These are phyloP conservation scores for Monoplex corrugatus DNA, from an alignment of 2,888 invertebrate genomes.

Conservation along the genomic window DNA sequence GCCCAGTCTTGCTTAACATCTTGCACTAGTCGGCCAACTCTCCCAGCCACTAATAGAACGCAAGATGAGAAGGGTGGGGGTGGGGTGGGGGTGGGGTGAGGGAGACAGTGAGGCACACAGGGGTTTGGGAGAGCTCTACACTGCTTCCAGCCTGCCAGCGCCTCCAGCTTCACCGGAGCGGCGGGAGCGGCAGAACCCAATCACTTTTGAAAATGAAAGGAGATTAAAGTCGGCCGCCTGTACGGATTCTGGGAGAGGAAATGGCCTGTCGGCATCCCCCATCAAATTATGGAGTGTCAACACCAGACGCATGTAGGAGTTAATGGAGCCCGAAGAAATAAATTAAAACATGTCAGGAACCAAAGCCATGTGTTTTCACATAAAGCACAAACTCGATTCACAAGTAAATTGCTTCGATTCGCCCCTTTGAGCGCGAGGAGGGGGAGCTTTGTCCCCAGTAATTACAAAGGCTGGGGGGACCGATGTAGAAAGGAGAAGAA, in stretches of 20 bases:
- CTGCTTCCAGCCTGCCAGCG: background rate
- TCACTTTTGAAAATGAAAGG: slow-evolving; percentile 60
- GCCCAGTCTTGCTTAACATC: background rate
- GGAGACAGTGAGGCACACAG: background rate
- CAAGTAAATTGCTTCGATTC: slow-evolving; percentile 62
- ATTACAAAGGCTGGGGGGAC: slow-evolving; percentile 50
- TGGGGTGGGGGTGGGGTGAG: background rate
- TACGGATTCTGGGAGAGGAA: slow-evolving; percentile 55
- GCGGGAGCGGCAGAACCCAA: slow-evolving; percentile 47
- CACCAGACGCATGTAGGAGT: slow-evolving; percentile 56
- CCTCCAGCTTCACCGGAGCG: background rate
- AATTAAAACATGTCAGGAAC: slow-evolving; percentile 63
- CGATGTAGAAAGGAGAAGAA: background rate
- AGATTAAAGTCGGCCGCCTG: slow-evolving; percentile 56
- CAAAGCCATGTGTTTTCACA: slow-evolving; percentile 63
- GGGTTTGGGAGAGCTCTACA: background rate
- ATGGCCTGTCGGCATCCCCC: slow-evolving; percentile 54
- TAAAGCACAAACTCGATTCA: slow-evolving; percentile 63
- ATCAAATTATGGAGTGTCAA: slow-evolving; percentile 60
- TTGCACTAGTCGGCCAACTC: slow-evolving; percentile 11
- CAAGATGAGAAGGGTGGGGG: background rate
- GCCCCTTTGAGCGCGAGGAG: slow-evolving; percentile 49
- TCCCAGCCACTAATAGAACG: background rate
- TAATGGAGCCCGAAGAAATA: slow-evolving; percentile 60
- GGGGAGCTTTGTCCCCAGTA: slow-evolving; percentile 55